Conservation (phyloP, 2,113 vertebrate genomes). For the Microcebus tavaratra region DNA sequence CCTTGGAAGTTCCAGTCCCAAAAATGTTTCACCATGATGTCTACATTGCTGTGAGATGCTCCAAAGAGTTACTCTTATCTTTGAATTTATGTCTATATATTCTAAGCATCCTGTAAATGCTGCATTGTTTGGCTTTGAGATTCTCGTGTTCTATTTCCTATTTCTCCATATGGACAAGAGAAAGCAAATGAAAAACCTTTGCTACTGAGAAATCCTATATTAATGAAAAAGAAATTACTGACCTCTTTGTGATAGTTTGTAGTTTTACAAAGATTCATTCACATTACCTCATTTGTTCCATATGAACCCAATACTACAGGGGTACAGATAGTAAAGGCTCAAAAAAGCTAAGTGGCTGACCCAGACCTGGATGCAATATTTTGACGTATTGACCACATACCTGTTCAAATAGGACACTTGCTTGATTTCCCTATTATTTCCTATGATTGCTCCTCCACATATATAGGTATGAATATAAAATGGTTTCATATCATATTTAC, state of each 20-base stretch:
- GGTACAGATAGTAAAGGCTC: background rate
- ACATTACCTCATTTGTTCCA: background rate
- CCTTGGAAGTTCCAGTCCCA: background rate
- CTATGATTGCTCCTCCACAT: background rate
- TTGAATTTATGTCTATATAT: background rate
- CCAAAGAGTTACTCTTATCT: background rate
- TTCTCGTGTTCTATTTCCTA: background rate
- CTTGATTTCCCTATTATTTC: background rate
- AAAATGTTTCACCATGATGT: background rate
- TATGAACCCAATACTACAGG: background rate
- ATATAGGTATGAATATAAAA: constrained; percentile 19
- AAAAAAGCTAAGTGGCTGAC: background rate
- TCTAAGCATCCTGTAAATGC: background rate
- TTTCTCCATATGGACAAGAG: background rate
- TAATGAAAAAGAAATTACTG: background rate
- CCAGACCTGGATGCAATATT: background rate
- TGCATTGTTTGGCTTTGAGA: background rate
- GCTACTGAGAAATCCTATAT: background rate
- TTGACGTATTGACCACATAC: background rate
- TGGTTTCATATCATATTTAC: constrained; percentile 73
- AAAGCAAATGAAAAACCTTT: background rate
- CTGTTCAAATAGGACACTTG: background rate
- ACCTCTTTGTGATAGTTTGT: background rate
- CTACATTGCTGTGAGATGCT: background rate
- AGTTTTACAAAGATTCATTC: constrained; percentile 24